Evolutionary conservation across 1,140 invertebrate genomes (phyloP).

Genomic region (Bombus impatiens): DNA sequence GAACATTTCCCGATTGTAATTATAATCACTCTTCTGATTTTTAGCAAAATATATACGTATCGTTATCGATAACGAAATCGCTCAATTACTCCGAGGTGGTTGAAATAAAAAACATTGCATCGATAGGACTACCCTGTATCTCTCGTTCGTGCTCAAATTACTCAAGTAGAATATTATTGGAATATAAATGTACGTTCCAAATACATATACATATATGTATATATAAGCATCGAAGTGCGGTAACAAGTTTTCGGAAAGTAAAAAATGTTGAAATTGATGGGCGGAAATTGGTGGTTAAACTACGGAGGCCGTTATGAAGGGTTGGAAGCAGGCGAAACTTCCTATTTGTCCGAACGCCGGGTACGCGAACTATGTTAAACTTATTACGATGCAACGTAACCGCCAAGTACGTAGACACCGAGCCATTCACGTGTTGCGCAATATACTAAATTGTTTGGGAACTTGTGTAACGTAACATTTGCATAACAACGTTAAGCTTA

Average conservation of each 20-base stretch:
- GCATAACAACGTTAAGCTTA: constrained; percentile 67
- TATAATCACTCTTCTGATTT: neutral
- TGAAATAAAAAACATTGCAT: too few species aligned
- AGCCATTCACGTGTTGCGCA: constrained; percentile 34
- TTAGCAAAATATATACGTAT: neutral
- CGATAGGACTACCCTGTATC: too few species aligned
- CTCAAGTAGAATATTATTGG: too few species aligned
- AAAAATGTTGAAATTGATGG: neutral
- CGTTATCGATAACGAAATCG: neutral
- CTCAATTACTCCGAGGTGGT: too few species aligned
- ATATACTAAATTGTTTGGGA: constrained; percentile 66
- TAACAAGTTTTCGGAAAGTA: neutral
- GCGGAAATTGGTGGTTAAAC: neutral
- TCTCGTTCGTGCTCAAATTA: too few species aligned
- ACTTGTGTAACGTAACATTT: constrained; percentile 65
- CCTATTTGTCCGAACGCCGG: constrained; percentile 22
- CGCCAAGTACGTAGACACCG: constrained; percentile 29
- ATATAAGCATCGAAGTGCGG: neutral
- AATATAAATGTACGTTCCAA: too few species aligned
- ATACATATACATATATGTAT: too few species aligned
- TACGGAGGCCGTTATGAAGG: neutral
- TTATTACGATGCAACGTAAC: constrained; percentile 52
- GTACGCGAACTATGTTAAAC: constrained; percentile 44
- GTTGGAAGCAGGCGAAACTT: constrained; percentile 20
- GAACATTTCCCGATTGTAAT: neutral